These are phyloP conservation scores for Drosophila aldrichi DNA, from an alignment of 2,888 invertebrate genomes.

Conservation along the genomic window DNA sequence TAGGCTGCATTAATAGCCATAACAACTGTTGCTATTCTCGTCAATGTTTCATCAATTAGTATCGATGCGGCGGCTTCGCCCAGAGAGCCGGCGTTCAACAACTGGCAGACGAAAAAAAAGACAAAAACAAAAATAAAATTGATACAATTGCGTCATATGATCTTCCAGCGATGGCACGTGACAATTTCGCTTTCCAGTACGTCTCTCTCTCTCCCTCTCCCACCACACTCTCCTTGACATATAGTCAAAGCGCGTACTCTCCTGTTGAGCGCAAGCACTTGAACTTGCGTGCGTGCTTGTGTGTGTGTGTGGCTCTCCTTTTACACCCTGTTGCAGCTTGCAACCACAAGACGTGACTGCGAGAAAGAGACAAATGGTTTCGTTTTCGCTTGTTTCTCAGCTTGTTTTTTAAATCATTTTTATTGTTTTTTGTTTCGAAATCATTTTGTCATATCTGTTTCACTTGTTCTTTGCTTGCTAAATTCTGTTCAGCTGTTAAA, in stretches of 20 bases:
- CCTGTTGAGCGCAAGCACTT: not conserved
- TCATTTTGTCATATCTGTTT: constrained; percentile 38
- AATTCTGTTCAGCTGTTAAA: constrained; percentile 1
- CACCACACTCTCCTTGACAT: too few relatives aligned
- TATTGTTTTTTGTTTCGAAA: constrained; percentile 42
- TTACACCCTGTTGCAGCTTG: not conserved
- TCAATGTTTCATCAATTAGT: constrained; percentile 36
- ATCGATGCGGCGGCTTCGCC: constrained; percentile 2
- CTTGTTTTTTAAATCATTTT: constrained; percentile 46
- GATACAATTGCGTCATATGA: constrained; percentile 20
- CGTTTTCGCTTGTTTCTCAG: constrained; percentile 33
- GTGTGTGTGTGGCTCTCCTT: not conserved
- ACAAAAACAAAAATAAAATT: not conserved
- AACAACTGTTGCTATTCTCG: constrained; percentile 25
- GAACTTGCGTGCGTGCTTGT: not conserved
- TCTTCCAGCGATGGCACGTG: constrained; percentile 14
- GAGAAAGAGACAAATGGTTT: constrained; percentile 8
- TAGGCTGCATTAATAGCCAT: constrained; percentile 19
- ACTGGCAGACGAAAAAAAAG: constrained; percentile 9
- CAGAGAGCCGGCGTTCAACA: constrained; percentile 1
- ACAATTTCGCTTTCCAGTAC: not conserved
- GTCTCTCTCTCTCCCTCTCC: not conserved
- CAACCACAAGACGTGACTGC: not conserved
- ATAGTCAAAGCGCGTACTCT: not conserved
- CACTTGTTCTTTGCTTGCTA: constrained; percentile 6